Evolutionary conservation across 2,797 vertebrate genomes (phyloP), one percentile per base, ranked within the genome.

Genomic region (Enteromius afrohamiltoni): DNA sequence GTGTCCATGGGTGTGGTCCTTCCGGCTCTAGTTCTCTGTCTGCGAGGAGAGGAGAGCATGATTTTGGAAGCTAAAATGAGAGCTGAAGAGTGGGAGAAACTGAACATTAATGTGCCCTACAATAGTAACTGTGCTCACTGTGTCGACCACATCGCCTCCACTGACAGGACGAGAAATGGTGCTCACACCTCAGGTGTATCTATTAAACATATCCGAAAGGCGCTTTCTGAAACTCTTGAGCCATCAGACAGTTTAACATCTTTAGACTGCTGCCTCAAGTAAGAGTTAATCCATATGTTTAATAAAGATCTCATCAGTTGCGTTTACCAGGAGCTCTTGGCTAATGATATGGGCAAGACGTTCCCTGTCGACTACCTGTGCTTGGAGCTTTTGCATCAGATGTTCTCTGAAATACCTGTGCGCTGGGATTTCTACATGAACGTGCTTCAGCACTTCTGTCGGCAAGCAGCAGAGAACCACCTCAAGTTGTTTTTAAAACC

Each of bases 1-100:
- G 51, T 55, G 51, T 55, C 51, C 51, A 55, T 55, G 51, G 51
- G n/a, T n/a, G 51, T 55, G 21, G 8, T 55, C 7, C 21, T 55
- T 55, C 51, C 51, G 21, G 51, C 51, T 55, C 8, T 55, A 55
- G 51, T 55, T 55, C 51, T 55, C 3, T 55, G 51, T 55, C 21
- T 55, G 7, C 51, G 23, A 60, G 23, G 26, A 26, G 58, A 60
- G 23, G 58, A 60, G 58, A 60, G 23, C 11, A 14, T 60, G 58
- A 26, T 60, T 26, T 60, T 26, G 58, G 23, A 60, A 26, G 55
- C 55, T 60, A 60, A 60, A 60, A 26, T 11, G 4, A 60, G 55
- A 60, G 55, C 55, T 60, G 55, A 60, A 60, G 55, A 26, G 55
- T 60, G 55, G 55, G 55, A 60, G 55, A 60, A 60, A 60, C 55